phyloP scores from a whole-genome alignment of 2,797 vertebrate genomes.

The Rhinogobio ventralis region DNA sequence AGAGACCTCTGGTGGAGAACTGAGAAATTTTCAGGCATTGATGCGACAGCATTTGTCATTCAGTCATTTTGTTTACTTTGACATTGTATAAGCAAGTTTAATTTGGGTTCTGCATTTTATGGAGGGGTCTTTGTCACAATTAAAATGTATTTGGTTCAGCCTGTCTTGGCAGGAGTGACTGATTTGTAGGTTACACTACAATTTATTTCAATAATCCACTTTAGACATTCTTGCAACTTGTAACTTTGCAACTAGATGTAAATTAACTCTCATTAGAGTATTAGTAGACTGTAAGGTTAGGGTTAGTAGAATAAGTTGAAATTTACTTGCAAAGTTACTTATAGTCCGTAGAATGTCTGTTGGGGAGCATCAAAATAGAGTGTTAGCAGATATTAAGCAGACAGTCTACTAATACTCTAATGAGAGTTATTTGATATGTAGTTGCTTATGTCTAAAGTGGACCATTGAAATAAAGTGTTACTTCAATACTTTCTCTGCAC shows the following conservation, averaged over 20 bases:
- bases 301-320: no score
- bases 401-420: no score
- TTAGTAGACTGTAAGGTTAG: no score
- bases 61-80: background rate
- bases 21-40: background rate
- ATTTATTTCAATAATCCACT: background rate
- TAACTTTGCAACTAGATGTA: background rate
- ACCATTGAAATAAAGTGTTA: no score
- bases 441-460: no score
- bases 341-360: no score
- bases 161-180: background rate
- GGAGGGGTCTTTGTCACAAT: background rate
- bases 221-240: background rate
- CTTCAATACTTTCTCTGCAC: no score
- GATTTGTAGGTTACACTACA: background rate
- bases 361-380: no score
- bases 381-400: no score
- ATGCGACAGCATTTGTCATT: background rate
- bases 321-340: no score
- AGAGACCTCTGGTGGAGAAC: conserved; percentile 43
- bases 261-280: background rate
- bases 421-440: no score
- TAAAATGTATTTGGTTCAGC: background rate
- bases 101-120: conserved; percentile 6
- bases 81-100: background rate